Percentiles rank a stretch among this genome's conserved stretches.
Evolutionary conservation across 2,888 invertebrate genomes (phyloP).

Genomic region (Doris montereyensis): DNA sequence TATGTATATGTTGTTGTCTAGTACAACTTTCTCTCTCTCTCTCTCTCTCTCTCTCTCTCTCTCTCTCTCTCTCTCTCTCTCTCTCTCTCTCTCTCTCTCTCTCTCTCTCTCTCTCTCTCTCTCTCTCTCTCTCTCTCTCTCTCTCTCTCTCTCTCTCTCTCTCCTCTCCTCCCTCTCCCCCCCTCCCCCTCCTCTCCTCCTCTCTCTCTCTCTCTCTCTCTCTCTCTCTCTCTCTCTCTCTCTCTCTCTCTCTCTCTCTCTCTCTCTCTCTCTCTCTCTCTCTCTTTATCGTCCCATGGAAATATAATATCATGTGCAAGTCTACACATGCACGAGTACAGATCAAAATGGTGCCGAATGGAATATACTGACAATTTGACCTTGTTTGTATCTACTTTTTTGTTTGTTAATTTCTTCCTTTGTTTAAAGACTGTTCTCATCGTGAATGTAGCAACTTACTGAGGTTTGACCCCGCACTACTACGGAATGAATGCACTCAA

Average conservation of each 20-base stretch:
- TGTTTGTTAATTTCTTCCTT: not conserved
- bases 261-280: slow-evolving; percentile 18
- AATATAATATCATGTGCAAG: too few relatives aligned
- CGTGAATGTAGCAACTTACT: slow-evolving; percentile 75
- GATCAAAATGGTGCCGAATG: too few relatives aligned
- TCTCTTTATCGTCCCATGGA: too few relatives aligned
- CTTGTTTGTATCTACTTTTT: too few relatives aligned
- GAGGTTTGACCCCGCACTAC: slow-evolving; percentile 74
- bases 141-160: slow-evolving; percentile 22
- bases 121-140: slow-evolving; percentile 11
- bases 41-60: slow-evolving; percentile 2
- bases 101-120: slow-evolving; percentile 28
- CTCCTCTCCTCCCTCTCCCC: not conserved
- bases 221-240: slow-evolving; percentile 25
- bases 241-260: slow-evolving; percentile 31
- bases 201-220: slow-evolving; percentile 5
- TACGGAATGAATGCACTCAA: slow-evolving; percentile 74
- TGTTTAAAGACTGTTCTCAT: slow-evolving; percentile 65
- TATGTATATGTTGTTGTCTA: too few relatives aligned
- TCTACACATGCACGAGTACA: too few relatives aligned
- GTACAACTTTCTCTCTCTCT: too few relatives aligned
- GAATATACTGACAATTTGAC: too few relatives aligned
- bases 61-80: slow-evolving; percentile 15
- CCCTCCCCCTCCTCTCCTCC: slow-evolving; percentile 21
- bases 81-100: slow-evolving; percentile 11